Percentiles rank a stretch among this genome's conserved stretches.
Conservation (phyloP, 2,888 invertebrate genomes). For the Keiferia lycopersicella region DNA sequence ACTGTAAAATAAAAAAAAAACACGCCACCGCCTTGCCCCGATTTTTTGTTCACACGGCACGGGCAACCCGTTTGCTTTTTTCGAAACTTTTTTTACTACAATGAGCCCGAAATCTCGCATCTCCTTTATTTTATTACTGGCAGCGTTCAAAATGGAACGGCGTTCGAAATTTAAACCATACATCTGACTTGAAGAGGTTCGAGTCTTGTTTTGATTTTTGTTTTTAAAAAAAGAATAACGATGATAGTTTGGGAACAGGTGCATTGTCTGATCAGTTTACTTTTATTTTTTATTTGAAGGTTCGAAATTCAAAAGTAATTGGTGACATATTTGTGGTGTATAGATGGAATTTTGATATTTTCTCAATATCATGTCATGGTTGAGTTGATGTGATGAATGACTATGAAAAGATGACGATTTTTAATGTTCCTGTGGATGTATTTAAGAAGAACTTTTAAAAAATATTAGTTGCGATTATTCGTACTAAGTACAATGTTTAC, state of each 20-base stretch:
- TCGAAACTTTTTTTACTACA: constrained; percentile 19
- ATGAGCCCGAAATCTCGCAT: constrained; percentile 1
- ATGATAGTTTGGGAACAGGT: constrained; percentile 45
- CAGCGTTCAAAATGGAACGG: constrained; percentile 27
- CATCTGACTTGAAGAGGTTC: constrained; percentile 20
- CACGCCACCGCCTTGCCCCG: constrained; percentile 39
- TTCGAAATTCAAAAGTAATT: constrained; percentile 9
- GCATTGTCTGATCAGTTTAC: constrained; percentile 35
- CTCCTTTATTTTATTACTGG: constrained; percentile 21
- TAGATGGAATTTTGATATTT: constrained; percentile 12
- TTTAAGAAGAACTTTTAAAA: too few relatives aligned
- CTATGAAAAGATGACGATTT: too few relatives aligned
- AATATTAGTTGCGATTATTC: too few relatives aligned
- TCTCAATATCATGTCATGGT: neutral
- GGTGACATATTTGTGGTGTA: constrained; percentile 18
- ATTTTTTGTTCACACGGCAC: constrained; percentile 40
- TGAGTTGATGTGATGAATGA: too few relatives aligned
- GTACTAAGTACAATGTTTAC: too few relatives aligned
- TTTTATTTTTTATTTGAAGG: neutral
- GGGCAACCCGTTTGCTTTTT: constrained; percentile 36
- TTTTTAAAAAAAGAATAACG: constrained; percentile 27
- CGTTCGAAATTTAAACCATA: constrained; percentile 25
- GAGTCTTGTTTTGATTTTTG: constrained; percentile 40
- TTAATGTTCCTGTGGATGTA: neutral
- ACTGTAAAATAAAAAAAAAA: constrained; percentile 33